Base-by-base conservation (phyloP, 2,888 invertebrate species). In the Ichneumon xanthorius region DNA sequence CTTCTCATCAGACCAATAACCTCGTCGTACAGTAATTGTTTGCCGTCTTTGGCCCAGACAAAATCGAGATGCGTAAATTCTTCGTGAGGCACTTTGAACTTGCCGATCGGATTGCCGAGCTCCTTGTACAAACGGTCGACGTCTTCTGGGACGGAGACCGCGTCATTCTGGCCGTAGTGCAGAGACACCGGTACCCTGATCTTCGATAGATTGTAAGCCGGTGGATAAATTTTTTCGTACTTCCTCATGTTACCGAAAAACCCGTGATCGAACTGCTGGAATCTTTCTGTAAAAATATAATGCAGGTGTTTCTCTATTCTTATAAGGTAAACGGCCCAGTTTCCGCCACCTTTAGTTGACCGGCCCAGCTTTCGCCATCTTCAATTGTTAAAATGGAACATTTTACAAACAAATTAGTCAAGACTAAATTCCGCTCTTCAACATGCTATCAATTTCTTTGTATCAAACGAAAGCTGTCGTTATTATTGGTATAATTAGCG, bases 11-110 rank as follows among this genome's bases (percentile, higher is more conserved):
- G 72, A 6, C 33, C 67, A 19, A 89, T 58, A 14, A 91, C 61
- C 53, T 89, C 87, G 3, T 94, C 87, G 88, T 96, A 96, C 9
- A 96, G 90, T 26, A 95, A 88, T 16, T 91, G 92, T 14, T 95
- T 94, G 0, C 95, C 95, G 86, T 95, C 95, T 14, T 93, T 93
- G 0, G 96, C 96, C 94, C 96, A 96, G 65, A 96, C 89, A 87
- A 95, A 96, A 89, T 97, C 97, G 88, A 96, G 92, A 90, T 97
- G 97, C 90, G 95, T 96, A 87, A 96, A 97, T 63, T 94, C 92
- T 45, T 95, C 93, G 89, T 95, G 92, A 0, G 94, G 92, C 4
- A 96, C 94, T 72, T 94, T 92, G 90, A 95, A 94, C 77, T 93
- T 94, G 0, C 94, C 94, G 0, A 94, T 90, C 0, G 95, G 94